Base-by-base conservation (phyloP, 2,797 vertebrate genomes). In the Rhinatrema bivittatum region DNA sequence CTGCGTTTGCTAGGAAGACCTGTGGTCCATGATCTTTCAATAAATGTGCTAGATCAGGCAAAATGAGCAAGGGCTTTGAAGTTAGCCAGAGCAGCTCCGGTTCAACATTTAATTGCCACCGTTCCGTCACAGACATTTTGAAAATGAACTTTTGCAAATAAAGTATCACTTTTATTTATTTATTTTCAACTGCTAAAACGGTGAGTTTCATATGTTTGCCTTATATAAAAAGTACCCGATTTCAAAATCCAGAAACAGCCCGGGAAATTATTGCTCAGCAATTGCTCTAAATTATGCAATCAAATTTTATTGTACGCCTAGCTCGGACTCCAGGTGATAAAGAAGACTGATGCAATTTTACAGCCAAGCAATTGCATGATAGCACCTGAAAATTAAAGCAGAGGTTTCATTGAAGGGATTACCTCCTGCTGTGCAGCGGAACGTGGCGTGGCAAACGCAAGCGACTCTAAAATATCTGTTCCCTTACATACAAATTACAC, bases 401-500 rank as follows among this genome's bases (percentile, higher is more conserved):
- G 88, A 90, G 82, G 74, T 87, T 70, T 66, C 75, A 76, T 78
- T 81, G 84, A 91, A 75, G 77, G n/a, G n/a, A 66, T 68, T 84
- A 70, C 81, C 81, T 84, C 86, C 86, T 79, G 87, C 76, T 36
- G 53, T 53, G 84, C 60, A 66, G 58, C 78, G 76, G 81, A 78
- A 71, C 62, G 58, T 78, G 65, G 63, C 56, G 70, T 50, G 76
- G 49, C 29, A 53, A 57, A 50, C 70, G 60, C 50, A 62, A 79
- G 76, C 65, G 71, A 73, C 61, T 76, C 70, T 66, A 73, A 83
- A n/a, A 83, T 80, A 81, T 84, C 67, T 76, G n/a, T 63, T 74
- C 67, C 53, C 50, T 75, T 85, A 82, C 89, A 85, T 80, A 81
- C 84, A 86, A 77, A 91, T 92, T 87, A 88, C 88, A 88, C 85